Evolutionary conservation across 2,113 vertebrate genomes (phyloP).

Genomic region (Chaetops frenatus): DNA sequence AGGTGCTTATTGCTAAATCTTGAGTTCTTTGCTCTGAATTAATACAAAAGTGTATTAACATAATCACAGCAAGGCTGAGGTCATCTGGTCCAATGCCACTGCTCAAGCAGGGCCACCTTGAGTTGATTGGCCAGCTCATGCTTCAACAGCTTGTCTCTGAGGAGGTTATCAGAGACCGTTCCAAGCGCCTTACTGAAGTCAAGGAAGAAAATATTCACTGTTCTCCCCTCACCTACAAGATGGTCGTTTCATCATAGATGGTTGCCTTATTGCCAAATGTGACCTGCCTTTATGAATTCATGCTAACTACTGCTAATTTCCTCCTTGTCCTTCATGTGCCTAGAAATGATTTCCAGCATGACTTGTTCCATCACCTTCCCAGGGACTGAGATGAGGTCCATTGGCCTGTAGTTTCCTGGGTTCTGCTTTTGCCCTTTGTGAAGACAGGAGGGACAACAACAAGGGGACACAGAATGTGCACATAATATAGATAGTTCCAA

Average conservation of each 20-base stretch:
- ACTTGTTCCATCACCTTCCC: not conserved
- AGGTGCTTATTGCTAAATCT: not conserved
- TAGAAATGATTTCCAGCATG: not conserved
- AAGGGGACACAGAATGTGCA: not conserved
- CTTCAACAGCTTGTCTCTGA: not conserved
- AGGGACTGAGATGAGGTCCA: accelerated
- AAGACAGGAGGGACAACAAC: not conserved
- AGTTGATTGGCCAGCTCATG: not conserved
- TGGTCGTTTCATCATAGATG: not conserved
- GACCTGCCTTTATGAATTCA: not conserved
- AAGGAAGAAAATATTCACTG: not conserved
- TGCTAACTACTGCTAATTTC: not conserved
- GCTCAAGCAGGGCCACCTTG: not conserved
- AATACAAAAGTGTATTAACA: not conserved
- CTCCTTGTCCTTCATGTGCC: not conserved
- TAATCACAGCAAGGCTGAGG: not conserved
- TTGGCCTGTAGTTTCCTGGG: not conserved
- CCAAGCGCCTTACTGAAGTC: not conserved
- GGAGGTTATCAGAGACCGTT: not conserved
- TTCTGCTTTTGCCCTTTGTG: not conserved
- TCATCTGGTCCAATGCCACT: not conserved
- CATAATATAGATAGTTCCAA: not conserved
- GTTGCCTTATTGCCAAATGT: not conserved
- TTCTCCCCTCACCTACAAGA: not conserved
- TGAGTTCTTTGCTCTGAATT: not conserved